Evolutionary conservation across 2,888 invertebrate genomes (phyloP), one percentile per base, ranked within the genome.

Genomic region (Teinopalpus imperialis): DNA sequence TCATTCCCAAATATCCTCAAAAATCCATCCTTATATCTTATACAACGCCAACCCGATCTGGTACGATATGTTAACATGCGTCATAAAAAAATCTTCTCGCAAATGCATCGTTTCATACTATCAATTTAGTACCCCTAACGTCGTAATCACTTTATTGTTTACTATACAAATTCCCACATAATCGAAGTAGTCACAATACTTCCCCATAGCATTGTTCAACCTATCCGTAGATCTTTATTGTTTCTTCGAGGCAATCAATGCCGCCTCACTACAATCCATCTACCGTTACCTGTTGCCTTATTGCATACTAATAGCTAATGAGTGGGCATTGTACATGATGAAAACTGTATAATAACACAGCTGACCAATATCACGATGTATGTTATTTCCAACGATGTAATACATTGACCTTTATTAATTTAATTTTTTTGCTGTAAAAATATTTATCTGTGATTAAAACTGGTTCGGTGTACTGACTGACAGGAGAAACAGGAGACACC

Each of bases 201-300:
- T 44, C 31, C 36, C 36, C 18, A 40, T 39, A 32, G 27, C 45
- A 45, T 45, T 40, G 45, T 45, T 21, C 20, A 34, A 24, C 8
- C 40, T 32, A 44, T 47, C 46, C n/a, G 29, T 31, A 40, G 31
- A 43, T 44, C 40, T 47, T 21, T 29, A 43, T 16, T 41, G 47
- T 42, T 41, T 41, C 41, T 35, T 30, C 55, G 66, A 72, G 71
- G 66, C 74, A 66, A 74, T 69, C 66, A 63, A 64, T 58, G 51
- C 42, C 51, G 49, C 45, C 56, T 46, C 50, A 54, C 44, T 48
- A 54, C 53, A 37, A 40, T 37, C 8, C 8, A 49, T 44, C 55
- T 60, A 74, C 79, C 78, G 79, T 77, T 79, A 78, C 42, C 13
- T 51, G 49, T 13, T 14, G 48, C 45, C 53, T 55, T 34, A 52